Percentiles rank a stretch among this genome's conserved stretches.
Conservation (phyloP, 2,797 vertebrate species). For the Moxostoma hubbsi region DNA sequence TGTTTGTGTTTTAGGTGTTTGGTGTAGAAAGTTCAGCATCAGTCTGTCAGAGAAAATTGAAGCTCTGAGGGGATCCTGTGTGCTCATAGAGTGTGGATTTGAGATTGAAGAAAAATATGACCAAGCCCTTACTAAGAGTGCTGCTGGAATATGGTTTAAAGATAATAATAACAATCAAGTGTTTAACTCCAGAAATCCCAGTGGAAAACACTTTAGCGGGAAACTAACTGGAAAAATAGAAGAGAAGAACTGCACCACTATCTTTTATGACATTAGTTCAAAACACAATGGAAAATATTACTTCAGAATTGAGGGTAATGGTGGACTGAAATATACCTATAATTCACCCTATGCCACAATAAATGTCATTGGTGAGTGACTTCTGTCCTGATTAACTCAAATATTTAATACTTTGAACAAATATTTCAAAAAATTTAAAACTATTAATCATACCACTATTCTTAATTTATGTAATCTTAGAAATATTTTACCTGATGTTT, state of each 20-base stretch:
- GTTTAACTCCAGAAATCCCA: neutral
- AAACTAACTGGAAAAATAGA: neutral
- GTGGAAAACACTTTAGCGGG: neutral
- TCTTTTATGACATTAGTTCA: neutral
- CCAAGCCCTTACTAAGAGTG: neutral
- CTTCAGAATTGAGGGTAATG: conserved; percentile 10
- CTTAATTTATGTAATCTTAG: too few species aligned
- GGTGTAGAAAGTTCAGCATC: conserved; percentile 12
- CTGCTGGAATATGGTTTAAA: fast-evolving
- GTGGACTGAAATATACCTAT: neutral
- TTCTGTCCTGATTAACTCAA: neutral
- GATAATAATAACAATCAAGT: fast-evolving
- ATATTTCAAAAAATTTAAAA: too few species aligned
- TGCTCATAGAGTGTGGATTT: conserved; percentile 25
- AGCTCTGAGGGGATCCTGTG: conserved; percentile 32
- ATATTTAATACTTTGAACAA: too few species aligned
- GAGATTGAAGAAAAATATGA: neutral
- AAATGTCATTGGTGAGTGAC: conserved; percentile 36
- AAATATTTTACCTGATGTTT: too few species aligned
- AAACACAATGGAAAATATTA: neutral
- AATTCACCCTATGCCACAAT: fast-evolving
- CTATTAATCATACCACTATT: too few species aligned
- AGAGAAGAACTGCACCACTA: neutral
- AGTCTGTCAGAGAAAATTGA: neutral
- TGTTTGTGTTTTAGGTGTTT: conserved; percentile 42